These are phyloP conservation scores for Clamator glandarius DNA, from an alignment of 2,797 vertebrate species.

Conservation along the genomic window DNA sequence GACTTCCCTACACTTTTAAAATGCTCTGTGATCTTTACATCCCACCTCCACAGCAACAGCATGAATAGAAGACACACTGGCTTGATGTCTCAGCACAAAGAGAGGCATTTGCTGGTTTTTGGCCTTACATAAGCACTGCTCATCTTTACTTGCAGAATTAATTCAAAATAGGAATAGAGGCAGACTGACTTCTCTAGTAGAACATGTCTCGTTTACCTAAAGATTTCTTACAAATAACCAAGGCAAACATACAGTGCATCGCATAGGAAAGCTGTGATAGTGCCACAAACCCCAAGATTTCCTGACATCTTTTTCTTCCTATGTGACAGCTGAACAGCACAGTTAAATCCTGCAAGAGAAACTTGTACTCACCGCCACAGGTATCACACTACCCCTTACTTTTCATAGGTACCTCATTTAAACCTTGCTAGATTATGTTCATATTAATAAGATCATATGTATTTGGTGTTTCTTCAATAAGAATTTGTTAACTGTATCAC, in stretches of 20 bases:
- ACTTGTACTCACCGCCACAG: not conserved
- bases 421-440: not conserved
- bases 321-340: not conserved
- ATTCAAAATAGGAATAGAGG: constrained; percentile 44
- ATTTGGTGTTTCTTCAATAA: not conserved
- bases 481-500: not conserved
- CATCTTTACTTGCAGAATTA: not conserved
- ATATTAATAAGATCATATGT: not conserved
- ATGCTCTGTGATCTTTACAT: not conserved
- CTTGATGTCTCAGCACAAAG: not conserved
- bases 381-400: not conserved
- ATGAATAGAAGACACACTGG: not conserved
- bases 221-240: not conserved
- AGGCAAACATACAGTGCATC: not conserved
- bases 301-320: not conserved
- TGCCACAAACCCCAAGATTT: not conserved
- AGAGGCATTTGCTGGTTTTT: not conserved
- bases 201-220: not conserved
- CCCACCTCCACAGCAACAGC: not conserved
- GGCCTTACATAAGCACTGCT: not conserved
- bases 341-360: not conserved
- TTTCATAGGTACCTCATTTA: not conserved
- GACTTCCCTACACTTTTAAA: not conserved
- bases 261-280: not conserved
- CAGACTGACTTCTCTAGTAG: not conserved